A percentile compares a stretch with the other conserved stretches of the same genome.
Conservation (phyloP, 2,888 invertebrate genomes). For the Polyploca ridens region DNA sequence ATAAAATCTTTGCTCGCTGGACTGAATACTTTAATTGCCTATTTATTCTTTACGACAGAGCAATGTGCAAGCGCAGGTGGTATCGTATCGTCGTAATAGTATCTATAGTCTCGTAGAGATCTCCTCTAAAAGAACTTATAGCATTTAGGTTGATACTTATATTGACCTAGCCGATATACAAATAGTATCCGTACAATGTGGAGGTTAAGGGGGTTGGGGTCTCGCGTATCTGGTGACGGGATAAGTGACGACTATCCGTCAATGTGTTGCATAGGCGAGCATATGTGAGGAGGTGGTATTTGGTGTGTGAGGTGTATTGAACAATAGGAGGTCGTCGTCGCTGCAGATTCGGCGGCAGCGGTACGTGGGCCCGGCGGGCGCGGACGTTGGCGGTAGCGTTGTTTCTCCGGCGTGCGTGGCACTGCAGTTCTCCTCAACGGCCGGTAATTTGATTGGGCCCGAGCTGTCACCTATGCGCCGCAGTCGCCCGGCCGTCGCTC, state of each 20-base stretch:
- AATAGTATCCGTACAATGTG: conserved; percentile 50
- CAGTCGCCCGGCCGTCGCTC: conserved; percentile 83
- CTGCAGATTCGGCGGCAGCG: conserved; percentile 53
- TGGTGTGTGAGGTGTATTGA: conserved; percentile 40
- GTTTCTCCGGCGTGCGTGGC: conserved; percentile 70
- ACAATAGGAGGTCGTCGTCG: conserved; percentile 50
- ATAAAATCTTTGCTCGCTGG: conserved; percentile 5
- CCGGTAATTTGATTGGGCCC: conserved; percentile 83
- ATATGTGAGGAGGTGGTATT: conserved; percentile 36
- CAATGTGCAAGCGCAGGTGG: conserved; percentile 24
- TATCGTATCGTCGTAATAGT: conserved; percentile 12
- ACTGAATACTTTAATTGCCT: conserved; percentile 12
- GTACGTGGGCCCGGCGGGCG: conserved; percentile 45
- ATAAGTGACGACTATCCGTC: conserved; percentile 68
- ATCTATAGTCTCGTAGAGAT: neutral
- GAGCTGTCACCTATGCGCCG: conserved; percentile 84
- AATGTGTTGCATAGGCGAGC: conserved; percentile 59
- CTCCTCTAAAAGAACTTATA: neutral
- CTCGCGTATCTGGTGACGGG: conserved; percentile 50
- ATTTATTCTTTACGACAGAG: conserved; percentile 14
- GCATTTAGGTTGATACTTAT: neutral
- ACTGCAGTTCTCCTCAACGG: conserved; percentile 77
- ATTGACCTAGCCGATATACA: conserved; percentile 47
- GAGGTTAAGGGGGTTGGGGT: conserved; percentile 47
- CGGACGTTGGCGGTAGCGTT: conserved; percentile 51